phyloP scores from a whole-genome alignment of 1,140 invertebrate genomes.

The Brachionus paranguensis region DNA sequence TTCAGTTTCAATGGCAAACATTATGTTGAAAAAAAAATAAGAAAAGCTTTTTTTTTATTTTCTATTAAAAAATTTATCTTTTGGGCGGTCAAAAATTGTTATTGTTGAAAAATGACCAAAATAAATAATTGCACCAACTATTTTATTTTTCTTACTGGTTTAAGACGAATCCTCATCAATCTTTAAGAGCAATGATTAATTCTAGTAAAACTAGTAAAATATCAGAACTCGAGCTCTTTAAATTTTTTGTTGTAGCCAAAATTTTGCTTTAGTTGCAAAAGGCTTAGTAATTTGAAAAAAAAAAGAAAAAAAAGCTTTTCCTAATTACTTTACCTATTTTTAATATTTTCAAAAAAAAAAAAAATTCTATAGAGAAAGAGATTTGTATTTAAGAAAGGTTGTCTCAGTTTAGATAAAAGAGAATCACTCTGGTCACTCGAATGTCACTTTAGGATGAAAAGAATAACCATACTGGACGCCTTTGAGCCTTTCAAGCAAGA shows the following conservation, averaged over 20 bases:
- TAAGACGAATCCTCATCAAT: not conserved
- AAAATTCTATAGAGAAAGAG: not conserved
- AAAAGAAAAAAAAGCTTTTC: not conserved
- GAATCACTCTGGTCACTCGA: not conserved
- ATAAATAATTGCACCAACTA: not conserved
- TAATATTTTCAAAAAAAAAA: not conserved
- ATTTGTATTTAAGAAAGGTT: not conserved
- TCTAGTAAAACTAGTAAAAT: not conserved
- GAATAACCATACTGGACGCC: conserved; percentile 24
- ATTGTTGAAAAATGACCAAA: not conserved
- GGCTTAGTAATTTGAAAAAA: not conserved
- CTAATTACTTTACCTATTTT: not conserved
- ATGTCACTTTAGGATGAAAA: conserved; percentile 3
- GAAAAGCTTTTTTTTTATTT: not conserved
- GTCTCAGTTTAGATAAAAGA: not conserved
- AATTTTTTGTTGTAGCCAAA: not conserved
- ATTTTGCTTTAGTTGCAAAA: not conserved
- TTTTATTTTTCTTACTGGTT: not conserved
- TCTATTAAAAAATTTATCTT: not conserved
- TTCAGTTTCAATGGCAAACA: not conserved
- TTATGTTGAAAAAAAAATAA: not conserved
- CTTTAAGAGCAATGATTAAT: not conserved
- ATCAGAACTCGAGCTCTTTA: not conserved
- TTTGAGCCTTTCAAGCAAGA: not conserved
- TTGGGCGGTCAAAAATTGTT: not conserved